Evolutionary conservation across 2,113 vertebrate genomes (phyloP).

Genomic region (Hemibates koningsi): DNA sequence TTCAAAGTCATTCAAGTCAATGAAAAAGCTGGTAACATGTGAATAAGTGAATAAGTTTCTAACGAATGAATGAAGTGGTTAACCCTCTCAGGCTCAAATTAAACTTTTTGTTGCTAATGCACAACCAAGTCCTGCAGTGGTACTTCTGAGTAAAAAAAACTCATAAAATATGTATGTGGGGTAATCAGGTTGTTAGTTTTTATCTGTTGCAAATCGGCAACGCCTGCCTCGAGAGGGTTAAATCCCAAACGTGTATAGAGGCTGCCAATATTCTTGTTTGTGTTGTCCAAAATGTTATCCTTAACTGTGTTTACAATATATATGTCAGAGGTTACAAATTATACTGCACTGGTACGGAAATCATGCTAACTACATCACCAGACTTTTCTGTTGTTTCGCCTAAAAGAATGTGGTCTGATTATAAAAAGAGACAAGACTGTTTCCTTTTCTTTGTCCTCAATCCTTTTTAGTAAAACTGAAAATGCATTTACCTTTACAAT

Average conservation of each 20-base stretch:
- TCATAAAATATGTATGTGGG: too few relatives aligned
- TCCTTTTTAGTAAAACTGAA: neutral
- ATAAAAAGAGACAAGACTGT: neutral
- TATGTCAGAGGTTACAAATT: neutral
- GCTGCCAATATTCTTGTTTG: neutral
- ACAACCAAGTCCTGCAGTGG: neutral
- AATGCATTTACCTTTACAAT: neutral
- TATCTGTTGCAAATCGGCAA: neutral
- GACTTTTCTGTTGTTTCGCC: neutral
- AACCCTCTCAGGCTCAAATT: neutral
- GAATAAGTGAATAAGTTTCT: neutral
- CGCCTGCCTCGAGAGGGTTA: neutral
- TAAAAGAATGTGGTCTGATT: neutral
- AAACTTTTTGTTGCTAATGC: neutral
- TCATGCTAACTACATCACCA: neutral
- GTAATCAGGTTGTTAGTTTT: neutral
- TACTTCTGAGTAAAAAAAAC: neutral
- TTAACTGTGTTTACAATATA: neutral
- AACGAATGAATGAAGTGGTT: neutral
- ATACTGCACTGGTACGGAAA: neutral
- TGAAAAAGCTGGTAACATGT: slow-evolving; percentile 10
- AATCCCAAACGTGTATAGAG: neutral
- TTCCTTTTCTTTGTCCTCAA: neutral
- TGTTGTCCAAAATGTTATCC: neutral
- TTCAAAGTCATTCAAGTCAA: slow-evolving; percentile 50